These are phyloP conservation scores for Muntiacus muntjak DNA, from an alignment of 2,113 vertebrate genomes.

Conservation along the genomic window DNA sequence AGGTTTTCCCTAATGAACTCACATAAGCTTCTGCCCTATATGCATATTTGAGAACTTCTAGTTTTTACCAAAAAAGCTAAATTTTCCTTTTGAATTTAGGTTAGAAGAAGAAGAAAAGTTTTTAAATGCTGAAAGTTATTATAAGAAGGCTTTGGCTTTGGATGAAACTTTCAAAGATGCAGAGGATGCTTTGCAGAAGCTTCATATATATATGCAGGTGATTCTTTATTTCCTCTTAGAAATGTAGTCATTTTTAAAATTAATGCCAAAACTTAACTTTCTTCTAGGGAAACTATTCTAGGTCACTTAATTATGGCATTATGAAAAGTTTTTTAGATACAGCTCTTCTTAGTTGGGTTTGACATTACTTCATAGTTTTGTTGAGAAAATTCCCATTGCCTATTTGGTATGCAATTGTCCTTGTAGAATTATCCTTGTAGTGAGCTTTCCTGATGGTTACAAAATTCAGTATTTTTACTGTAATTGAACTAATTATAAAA, in stretches of 20 bases:
- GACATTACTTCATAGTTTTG: not conserved
- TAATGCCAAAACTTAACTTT: conserved; percentile 14
- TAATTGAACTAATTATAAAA: conserved; percentile 68
- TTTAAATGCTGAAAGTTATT: conserved; percentile 92
- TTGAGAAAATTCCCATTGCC: conserved; percentile 24
- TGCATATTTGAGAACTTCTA: not conserved
- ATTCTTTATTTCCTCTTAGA: conserved; percentile 89
- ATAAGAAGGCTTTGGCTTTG: conserved; percentile 90
- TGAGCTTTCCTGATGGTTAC: not conserved
- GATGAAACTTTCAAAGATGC: conserved; percentile 92
- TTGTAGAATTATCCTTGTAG: not conserved
- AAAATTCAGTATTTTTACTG: conserved; percentile 46
- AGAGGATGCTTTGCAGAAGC: conserved; percentile 90
- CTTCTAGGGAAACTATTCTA: not conserved
- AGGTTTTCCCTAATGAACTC: not conserved
- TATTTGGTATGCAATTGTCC: not conserved
- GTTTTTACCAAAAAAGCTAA: conserved; percentile 23
- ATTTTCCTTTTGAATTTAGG: conserved; percentile 76
- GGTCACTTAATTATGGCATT: conserved; percentile 18
- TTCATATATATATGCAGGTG: conserved; percentile 96
- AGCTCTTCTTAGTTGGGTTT: conserved; percentile 31
- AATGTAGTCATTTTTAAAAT: conserved; percentile 33
- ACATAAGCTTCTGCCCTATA: not conserved
- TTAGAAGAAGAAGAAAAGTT: conserved; percentile 96
- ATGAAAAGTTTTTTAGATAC: not conserved